Evolutionary conservation across 2,888 invertebrate species (phyloP), one percentile per base, ranked within the genome.

Genomic region (Amiota communis): DNA sequence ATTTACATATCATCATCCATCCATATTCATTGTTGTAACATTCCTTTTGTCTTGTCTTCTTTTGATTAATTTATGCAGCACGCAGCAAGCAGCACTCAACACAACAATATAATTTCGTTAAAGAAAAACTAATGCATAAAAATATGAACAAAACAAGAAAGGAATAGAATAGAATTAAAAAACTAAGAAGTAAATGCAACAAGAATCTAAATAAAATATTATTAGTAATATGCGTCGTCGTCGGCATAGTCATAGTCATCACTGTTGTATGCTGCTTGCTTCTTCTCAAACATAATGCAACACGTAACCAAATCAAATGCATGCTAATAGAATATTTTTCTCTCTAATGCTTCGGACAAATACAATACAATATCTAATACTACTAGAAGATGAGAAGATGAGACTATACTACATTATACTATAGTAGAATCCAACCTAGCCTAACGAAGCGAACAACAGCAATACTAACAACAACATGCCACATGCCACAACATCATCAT

Each of bases 251-350:
- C 57, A 20, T 23, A 23, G 23, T 36, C 36, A 36, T 36, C 36
- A 36, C 1, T 36, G 36, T 36, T 36, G 8, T 36, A 6, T 36
- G 36, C 36, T 36, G 36, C 36, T 36, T 6, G 36, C 36, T 36
- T 36, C 36, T 36, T 6, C 36, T 36, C 36, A 36, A 36, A 36
- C 36, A 36, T 36, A 36, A 36, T 36, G 36, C 59, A 59, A 59
- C 85, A 85, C 83, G 83, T 83, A 83, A 83, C 82, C 83, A 85
- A 83, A 85, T 83, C 85, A 76, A 85, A 85, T 83, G 83, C 75
- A 61, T 76, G 75, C 78, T 80, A 77, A 78, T 81, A 80, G 59
- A 84, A 84, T 80, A 68, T 59, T 59, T 12, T 20, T 6, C 6
- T 36, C 36, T 36, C 36, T 36, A 36, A 36, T 59, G 59, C 59